A percentile compares a stretch with the other conserved stretches of the same genome.
Evolutionary conservation across 1,140 invertebrate species (phyloP).

Genomic region (Prorops nasuta): DNA sequence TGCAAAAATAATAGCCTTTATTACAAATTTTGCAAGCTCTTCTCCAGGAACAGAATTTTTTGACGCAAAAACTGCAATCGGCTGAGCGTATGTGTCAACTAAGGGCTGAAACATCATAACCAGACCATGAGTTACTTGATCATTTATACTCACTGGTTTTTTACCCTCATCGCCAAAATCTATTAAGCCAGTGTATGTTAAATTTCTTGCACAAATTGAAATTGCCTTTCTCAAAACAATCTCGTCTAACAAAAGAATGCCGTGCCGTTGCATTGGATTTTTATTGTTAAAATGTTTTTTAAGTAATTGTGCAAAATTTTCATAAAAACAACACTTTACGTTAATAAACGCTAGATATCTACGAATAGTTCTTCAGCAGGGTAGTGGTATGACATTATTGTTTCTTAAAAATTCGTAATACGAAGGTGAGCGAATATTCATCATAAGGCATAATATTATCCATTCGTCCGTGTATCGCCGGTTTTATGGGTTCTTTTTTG

Average conservation of each 20-base stretch:
- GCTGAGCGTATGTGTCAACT: conserved; percentile 13
- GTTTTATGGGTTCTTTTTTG: not conserved
- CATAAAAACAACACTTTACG: conserved; percentile 18
- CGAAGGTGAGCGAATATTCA: conserved; percentile 12
- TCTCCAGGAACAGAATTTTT: conserved; percentile 12
- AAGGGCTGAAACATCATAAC: conserved; percentile 22
- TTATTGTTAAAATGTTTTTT: conserved; percentile 3
- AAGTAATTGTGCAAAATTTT: conserved; percentile 16
- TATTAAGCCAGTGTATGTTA: conserved; percentile 15
- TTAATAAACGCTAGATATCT: conserved; percentile 11
- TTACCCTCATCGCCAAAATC: conserved; percentile 14
- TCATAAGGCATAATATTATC: conserved; percentile 10
- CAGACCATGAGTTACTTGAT: conserved; percentile 18
- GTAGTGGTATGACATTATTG: conserved; percentile 10
- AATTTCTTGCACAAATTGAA: conserved; percentile 8
- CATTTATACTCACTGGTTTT: not conserved
- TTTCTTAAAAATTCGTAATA: too few relatives aligned
- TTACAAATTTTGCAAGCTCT: conserved; percentile 15
- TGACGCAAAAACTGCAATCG: conserved; percentile 19
- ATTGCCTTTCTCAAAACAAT: conserved; percentile 13
- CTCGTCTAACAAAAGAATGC: conserved; percentile 19
- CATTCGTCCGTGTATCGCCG: conserved; percentile 12
- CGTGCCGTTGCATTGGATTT: conserved; percentile 6
- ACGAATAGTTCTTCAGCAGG: conserved; percentile 5
- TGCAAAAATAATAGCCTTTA: conserved; percentile 12